Base-by-base conservation (phyloP, 2,888 invertebrate genomes). In the Allophyes oxyacanthae region DNA sequence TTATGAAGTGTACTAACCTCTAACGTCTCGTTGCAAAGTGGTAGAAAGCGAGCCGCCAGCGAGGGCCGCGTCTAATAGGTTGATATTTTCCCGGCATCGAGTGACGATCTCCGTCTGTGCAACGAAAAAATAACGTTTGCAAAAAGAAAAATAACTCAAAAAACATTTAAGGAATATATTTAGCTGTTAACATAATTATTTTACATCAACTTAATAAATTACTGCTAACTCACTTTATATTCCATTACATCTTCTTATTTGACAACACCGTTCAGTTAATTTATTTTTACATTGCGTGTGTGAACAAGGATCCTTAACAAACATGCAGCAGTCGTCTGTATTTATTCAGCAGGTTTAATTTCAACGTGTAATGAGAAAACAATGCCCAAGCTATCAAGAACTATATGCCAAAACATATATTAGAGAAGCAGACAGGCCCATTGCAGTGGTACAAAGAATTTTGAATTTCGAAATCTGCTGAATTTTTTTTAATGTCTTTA, bases 21-120 rank as follows among this genome's bases (percentile, higher is more conserved):
- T 92, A 61, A 95, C 94, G 72, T 95, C 95, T 79, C 94, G 91
- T 80, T 94, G 94, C 78, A 95, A 90, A 41, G 93, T 88, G 40
- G 94, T 80, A 59, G 95, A 94, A 65, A 95, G 84, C 57, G 94
- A 85, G 57, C 94, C 92, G 69, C 92, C 87, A 56, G 95, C 95
- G 74, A 97, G 84, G 51, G 97, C 95, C 49, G 96, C 95, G 83
- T 96, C 96, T 90, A 98, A 95, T 81, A 97, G 96, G 83, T 96
- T 96, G 82, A 98, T 96, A 91, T 98, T 98, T 83, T 98, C 97
- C 78, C 97, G 96, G 94, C 98, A 98, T 59, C 97, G 97, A 63
- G 96, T 96, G 84, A 97, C 95, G 82, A 98, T 95, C 94, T 98
- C 98, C 87, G 96, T 96, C 98, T 98, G 92, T 77, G 85, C 81